These are phyloP conservation scores for Dioctria linearis DNA, from an alignment of 2,888 invertebrate genomes.

Conservation along the genomic window DNA sequence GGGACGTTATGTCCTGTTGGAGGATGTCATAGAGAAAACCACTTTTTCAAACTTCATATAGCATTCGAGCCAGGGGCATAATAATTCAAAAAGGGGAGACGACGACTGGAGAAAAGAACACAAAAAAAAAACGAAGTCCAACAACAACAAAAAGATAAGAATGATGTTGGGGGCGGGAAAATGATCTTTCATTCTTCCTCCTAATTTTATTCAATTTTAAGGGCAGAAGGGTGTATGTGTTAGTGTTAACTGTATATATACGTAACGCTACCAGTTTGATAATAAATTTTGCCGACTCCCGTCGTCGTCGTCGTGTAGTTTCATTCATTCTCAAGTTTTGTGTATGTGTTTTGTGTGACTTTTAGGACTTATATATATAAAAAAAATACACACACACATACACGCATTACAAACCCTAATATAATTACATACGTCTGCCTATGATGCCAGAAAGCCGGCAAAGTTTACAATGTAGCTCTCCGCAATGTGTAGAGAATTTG, in stretches of 20 bases:
- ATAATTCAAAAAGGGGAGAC: constrained; percentile 21
- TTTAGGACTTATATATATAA: constrained; percentile 3
- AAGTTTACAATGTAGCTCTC: no score
- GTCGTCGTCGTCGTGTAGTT: constrained; percentile 12
- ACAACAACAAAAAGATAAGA: neutral
- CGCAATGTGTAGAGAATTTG: neutral
- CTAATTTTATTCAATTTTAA: constrained; percentile 51
- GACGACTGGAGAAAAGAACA: no score
- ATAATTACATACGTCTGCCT: no score
- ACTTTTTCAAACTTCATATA: no score
- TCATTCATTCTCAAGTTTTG: constrained; percentile 4
- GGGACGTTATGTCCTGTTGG: neutral
- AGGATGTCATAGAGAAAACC: neutral
- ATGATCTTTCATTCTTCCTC: constrained; percentile 44
- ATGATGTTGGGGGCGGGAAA: constrained; percentile 12
- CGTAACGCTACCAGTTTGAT: neutral
- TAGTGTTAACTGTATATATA: neutral
- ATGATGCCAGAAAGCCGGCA: neutral
- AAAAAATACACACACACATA: neutral
- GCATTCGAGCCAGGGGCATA: neutral
- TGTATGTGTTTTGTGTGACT: no score
- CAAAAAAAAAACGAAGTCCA: no score
- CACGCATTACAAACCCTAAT: neutral
- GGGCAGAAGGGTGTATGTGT: neutral
- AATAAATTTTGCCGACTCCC: constrained; percentile 4